Evolutionary conservation across 37 sponge, comb jelly and placozoan genomes (phyloP).

Genomic region (Ianthella basta): DNA sequence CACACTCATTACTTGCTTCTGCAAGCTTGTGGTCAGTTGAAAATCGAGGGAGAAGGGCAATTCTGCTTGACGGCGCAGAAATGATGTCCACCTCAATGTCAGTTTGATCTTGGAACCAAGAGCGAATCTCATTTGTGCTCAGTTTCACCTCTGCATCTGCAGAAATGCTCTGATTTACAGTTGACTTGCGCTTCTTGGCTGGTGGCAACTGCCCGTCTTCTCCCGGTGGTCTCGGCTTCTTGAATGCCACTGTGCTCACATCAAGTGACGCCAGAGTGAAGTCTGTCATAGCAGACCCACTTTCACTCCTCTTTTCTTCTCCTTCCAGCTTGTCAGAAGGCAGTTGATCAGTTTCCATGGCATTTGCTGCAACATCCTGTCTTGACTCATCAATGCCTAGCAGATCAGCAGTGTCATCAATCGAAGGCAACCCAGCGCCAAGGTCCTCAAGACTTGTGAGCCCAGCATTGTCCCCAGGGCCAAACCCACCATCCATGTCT

Average conservation of each 20-base stretch:
- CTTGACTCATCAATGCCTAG: not conserved
- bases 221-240: conserved; percentile 12
- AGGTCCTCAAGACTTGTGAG: conserved; percentile 21
- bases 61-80: conserved; percentile 10
- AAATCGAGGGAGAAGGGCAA: not conserved
- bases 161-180: not conserved
- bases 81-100: conserved; percentile 27
- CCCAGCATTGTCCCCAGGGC: conserved; percentile 10
- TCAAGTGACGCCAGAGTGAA: conserved; percentile 21
- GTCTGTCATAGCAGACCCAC: conserved; percentile 24
- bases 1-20: not conserved
- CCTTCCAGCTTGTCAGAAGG: not conserved
- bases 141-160: conserved; percentile 19
- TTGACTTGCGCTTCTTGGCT: not conserved
- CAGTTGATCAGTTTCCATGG: conserved; percentile 59
- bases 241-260: conserved; percentile 30
- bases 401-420: conserved; percentile 17
- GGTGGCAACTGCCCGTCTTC: not conserved
- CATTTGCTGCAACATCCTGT: not conserved
- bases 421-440: conserved; percentile 8
- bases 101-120: conserved; percentile 16
- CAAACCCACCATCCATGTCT: conserved; percentile 45
- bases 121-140: conserved; percentile 10
- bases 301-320: not conserved
- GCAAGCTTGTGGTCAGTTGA: conserved; percentile 1